Base-by-base conservation (phyloP, 37 sponge, comb jelly and placozoan species). In the Halisarca cf. caerulea region DNA sequence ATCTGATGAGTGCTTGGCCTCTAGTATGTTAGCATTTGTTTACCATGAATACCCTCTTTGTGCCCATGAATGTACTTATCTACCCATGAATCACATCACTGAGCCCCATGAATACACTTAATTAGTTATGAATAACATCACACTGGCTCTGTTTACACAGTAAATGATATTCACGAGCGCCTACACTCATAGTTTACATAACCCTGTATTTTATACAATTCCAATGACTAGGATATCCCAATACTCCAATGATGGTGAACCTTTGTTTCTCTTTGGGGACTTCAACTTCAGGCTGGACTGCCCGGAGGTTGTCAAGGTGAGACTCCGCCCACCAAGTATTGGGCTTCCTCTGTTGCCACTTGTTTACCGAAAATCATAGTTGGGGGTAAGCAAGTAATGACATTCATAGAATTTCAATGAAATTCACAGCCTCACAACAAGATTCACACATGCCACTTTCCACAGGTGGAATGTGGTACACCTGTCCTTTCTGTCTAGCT, bases 211-310 rank as follows among this genome's bases (percentile, higher is more conserved):
- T 74, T 74, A 41, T 74, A 74, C 20, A 41, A 2, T 40, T 74
- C 41, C 45, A 4, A 42, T 71, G 44, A 21, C 45, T 74, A 74
- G 77, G 77, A 44, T 74, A 36, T 74, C 43, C 24, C n/a, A n/a
- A 24, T 38, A 58, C 18, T 42, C 11, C 23, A 37, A 24, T 43
- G 41, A 54, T 34, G 14, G 40, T 42, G 92, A 92, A 51, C 84
- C 91, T 8, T 11, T 90, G 36, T 90, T 87, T 64, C 74, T 93
- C 27, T 93, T 82, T 88, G 94, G 94, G 18, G 94, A 93, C 81
- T 93, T 93, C 86, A 93, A 93, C 86, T 93, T 93, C 58, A 87
- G 94, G 62, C 66, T 93, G 43, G 91, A 93, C 68, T 82, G 87
- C 23, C 30, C 83, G 59, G 82, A 84, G 35, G 94, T 93, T 27